phyloP scores from a whole-genome alignment of 92 coral and sea anemone species.

The Zoanthus sociatus region DNA sequence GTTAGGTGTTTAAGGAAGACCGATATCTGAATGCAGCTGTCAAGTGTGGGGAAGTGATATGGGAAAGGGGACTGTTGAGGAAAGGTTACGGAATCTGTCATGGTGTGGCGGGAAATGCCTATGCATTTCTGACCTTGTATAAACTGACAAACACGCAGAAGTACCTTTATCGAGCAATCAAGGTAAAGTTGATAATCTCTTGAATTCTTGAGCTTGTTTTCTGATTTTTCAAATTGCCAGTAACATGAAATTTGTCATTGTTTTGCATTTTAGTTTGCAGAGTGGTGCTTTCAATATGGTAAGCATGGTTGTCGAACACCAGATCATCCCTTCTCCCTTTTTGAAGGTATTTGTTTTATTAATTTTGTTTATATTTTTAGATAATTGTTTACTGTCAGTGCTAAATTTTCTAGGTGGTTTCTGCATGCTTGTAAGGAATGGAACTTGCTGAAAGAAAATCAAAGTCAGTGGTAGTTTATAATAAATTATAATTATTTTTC shows the following conservation, averaged over 20 bases:
- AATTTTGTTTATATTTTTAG: too few species aligned
- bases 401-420: too few species aligned
- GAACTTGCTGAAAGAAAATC: too few species aligned
- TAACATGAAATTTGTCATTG: neutral
- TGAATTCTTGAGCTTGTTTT: neutral
- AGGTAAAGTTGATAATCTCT: conserved; percentile 52
- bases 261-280: conserved; percentile 83
- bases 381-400: too few species aligned
- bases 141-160: conserved; percentile 77
- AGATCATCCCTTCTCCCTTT: conserved; percentile 91
- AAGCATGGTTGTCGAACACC: conserved; percentile 90
- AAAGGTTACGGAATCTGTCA: conserved; percentile 98
- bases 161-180: conserved; percentile 81
- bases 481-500: too few species aligned
- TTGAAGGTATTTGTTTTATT: conserved; percentile 78
- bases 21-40: conserved; percentile 85
- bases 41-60: conserved; percentile 90
- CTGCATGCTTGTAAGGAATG: too few species aligned
- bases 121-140: conserved; percentile 80
- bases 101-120: conserved; percentile 97
- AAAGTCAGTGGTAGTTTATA: too few species aligned
- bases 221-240: neutral
- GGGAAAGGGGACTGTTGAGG: conserved; percentile 89
- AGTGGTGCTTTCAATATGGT: conserved; percentile 94
- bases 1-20: conserved; percentile 83